Evolutionary conservation across 2,113 vertebrate species (phyloP).

Genomic region (Gavia stellata): DNA sequence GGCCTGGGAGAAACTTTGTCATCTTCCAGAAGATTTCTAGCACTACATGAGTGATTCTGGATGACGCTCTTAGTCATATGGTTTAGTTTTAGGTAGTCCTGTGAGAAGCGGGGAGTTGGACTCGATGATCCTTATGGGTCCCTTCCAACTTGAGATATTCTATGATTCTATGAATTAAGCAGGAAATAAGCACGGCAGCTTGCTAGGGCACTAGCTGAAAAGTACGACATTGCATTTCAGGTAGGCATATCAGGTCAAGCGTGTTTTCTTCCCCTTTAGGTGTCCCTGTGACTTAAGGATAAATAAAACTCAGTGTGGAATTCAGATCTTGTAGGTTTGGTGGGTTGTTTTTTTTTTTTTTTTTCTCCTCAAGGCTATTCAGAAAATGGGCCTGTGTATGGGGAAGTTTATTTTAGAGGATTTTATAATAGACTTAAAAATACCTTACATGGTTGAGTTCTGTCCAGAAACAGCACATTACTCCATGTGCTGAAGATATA

Average conservation of each 20-base stretch:
- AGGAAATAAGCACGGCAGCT: not conserved
- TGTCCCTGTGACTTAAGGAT: not conserved
- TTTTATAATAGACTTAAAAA: constrained; percentile 25
- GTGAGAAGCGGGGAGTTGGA: not conserved
- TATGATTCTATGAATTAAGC: not conserved
- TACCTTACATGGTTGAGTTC: constrained; percentile 13
- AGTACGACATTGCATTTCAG: not conserved
- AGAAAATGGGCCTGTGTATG: not conserved
- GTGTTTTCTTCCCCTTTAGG: not conserved
- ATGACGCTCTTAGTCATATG: not conserved
- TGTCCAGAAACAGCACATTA: constrained; percentile 24
- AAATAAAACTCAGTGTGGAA: not conserved
- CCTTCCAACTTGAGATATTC: not conserved
- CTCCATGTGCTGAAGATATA: not conserved
- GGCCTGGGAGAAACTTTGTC: not conserved
- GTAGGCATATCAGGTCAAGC: not conserved
- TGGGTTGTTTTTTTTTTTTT: not conserved
- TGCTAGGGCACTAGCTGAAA: not conserved
- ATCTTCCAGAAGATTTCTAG: not conserved
- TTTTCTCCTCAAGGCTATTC: not conserved
- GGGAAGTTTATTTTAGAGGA: constrained; percentile 16
- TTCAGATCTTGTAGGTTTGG: not conserved
- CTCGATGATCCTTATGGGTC: not conserved
- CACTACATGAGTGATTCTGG: not conserved
- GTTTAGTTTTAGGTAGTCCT: not conserved